Evolutionary conservation across 2,888 invertebrate species (phyloP), one percentile per base, ranked within the genome.

Genomic region (Chrysotoxum bicinctum): DNA sequence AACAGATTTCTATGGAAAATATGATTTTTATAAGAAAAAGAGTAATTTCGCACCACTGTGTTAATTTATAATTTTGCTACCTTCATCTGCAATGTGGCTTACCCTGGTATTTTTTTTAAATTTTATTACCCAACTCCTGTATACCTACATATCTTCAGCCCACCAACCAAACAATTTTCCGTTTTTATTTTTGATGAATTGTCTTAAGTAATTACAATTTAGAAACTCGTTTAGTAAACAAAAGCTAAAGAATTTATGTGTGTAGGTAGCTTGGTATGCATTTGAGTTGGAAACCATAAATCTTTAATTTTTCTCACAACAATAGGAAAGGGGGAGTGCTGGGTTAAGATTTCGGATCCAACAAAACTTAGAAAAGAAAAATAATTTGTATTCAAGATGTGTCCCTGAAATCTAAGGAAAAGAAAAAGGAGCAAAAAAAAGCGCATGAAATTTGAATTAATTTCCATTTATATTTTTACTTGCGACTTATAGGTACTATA

Each of bases 381-480:
- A 64, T 21, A 19, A 75, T 64, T 70, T 62, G 16, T 52, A 50
- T 74, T 75, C 52, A 30, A 37, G 32, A 37, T 37, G 14, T 66
- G 32, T 12, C 48, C 54, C 9, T 35, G 37, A 54, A 60, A 80
- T 62, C 10, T 8, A 45, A 30, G 7, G 45, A 30, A 40, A 48
- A 21, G 30, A 48, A 64, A 48, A 19, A 6, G 9, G 10, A 35
- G 4, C 14, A 30, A 58, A 14, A 23, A 60, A 68, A 72, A 66
- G 50, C 56, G 83, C 69, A 83, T 74, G 45, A 69, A 83, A 83
- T 83, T 83, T 78, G 78, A 78, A 83, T 83, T 78, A 62, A 78
- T 78, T 74, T 77, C n/a, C 21, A n/a, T 68, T 19, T 16, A n/a
- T n/a, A n/a, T n/a, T n/a, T n/a, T n/a, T n/a, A n/a, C n/a, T n/a